Conservation (phyloP, 2,113 vertebrate species). For the Pteruthius melanotis region DNA sequence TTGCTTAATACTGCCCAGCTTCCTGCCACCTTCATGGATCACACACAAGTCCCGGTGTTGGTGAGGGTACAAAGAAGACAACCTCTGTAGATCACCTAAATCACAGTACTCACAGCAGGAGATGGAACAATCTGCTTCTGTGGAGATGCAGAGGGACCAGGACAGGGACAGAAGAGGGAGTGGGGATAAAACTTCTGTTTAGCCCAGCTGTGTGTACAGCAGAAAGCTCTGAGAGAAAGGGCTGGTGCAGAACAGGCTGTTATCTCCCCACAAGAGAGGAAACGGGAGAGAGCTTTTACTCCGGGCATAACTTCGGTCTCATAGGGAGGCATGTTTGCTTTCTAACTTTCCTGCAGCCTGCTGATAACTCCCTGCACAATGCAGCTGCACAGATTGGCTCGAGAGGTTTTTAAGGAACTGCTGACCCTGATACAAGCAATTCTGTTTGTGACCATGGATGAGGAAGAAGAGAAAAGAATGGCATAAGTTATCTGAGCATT, state of each 20-base stretch:
- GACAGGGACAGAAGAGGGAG: background rate
- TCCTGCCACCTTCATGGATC: background rate
- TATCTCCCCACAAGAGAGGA: background rate
- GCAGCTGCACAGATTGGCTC: background rate
- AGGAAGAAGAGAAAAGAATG: background rate
- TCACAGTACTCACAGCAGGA: background rate
- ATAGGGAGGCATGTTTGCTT: background rate
- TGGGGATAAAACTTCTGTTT: background rate
- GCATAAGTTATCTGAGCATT: background rate
- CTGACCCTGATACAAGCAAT: background rate
- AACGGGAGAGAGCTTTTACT: background rate
- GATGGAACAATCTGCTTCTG: background rate
- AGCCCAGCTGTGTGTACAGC: background rate
- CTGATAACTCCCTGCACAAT: constrained; percentile 21
- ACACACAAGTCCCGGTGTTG: background rate
- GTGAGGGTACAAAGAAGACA: background rate
- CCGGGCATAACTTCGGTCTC: background rate
- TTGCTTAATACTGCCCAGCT: background rate
- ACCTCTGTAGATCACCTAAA: background rate
- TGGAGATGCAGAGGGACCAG: background rate
- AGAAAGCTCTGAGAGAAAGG: background rate
- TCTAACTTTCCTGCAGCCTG: constrained; percentile 11
- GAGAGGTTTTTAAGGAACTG: background rate
- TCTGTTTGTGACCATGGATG: background rate
- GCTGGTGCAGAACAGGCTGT: background rate